Evolutionary conservation across 2,797 vertebrate species (phyloP), one percentile per base, ranked within the genome.

Genomic region (Megaceryle alcyon): DNA sequence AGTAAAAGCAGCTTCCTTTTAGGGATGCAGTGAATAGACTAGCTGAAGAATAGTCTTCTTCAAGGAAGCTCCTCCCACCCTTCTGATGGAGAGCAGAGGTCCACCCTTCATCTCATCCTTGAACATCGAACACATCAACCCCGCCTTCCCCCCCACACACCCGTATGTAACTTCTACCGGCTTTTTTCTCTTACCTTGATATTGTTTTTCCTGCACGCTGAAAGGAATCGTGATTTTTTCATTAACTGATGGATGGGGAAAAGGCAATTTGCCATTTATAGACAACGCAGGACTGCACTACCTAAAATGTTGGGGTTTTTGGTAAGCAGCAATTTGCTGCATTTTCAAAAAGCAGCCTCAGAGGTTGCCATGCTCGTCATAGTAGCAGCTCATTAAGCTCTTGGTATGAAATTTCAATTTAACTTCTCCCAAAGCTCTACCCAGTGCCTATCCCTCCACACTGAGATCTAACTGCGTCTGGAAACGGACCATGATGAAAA

Each of bases 11-110:
- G 21, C 35, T 76, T 49, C 53, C 53, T 26, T 16, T 14, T 16
- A 39, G 12, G 29, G n/a, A 25, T 9, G 4, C 41, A 31, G 14
- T 2, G 10, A 57, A 56, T 1, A 71, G 12, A 31, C 9, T 14
- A 21, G 25, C 18, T n/a, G 16, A 29, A 31, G 10, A 37, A 12
- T 0, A 0, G 8, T 7, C 7, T 2, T 57, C 25, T 33, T 25
- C 64, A 15, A 1, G 2, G 19, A 46, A 35, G 9, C 35, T 56
- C 31, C 53, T 39, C 57, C 16, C 29, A 18, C 17, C 8, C 6
- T 7, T 28, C 37, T 25, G 16, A 37, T 4, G 0, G 1, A 29
- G 54, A 56, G 31, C 14, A n/a, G 8, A 48, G 21, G 57, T 1
- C 16, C 35, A 7, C 61, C 19, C 19, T 64, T 46, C 22, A 33